A percentile compares a stretch with the other conserved stretches of the same genome.
These are phyloP conservation scores for Manis javanica DNA, from an alignment of 2,797 vertebrate genomes.

Conservation along the genomic window DNA sequence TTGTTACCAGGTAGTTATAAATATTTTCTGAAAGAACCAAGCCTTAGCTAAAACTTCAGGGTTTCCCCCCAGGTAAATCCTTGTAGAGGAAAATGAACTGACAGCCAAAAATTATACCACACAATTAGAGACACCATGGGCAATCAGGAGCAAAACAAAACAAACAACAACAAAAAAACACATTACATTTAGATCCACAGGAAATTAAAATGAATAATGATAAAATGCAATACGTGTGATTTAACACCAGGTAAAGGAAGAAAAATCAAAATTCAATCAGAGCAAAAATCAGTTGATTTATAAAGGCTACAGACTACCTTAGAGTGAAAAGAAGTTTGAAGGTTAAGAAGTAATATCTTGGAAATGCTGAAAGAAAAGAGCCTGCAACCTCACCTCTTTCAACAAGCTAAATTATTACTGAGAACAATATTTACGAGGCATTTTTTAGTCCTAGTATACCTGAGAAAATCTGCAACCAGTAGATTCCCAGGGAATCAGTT, in stretches of 20 bases:
- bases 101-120: not conserved
- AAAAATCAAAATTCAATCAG: not conserved
- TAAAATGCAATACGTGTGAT: not conserved
- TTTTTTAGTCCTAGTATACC: not conserved
- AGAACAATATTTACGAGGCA: not conserved
- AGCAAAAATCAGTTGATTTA: not conserved
- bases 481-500: not conserved
- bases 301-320: not conserved
- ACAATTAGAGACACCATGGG: not conserved
- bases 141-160: too few species aligned
- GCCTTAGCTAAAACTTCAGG: not conserved
- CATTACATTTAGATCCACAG: not conserved
- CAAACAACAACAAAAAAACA: not conserved
- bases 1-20: not conserved
- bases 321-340: not conserved
- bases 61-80: not conserved
- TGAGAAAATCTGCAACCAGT: not conserved
- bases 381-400: not conserved
- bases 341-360: not conserved
- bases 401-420: not conserved
- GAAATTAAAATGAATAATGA: not conserved
- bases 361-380: not conserved
- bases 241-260: not conserved
- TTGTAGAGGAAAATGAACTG: not conserved
- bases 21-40: not conserved